Evolutionary conservation across 1,140 invertebrate species (phyloP).

Genomic region (Bombus breviceps): DNA sequence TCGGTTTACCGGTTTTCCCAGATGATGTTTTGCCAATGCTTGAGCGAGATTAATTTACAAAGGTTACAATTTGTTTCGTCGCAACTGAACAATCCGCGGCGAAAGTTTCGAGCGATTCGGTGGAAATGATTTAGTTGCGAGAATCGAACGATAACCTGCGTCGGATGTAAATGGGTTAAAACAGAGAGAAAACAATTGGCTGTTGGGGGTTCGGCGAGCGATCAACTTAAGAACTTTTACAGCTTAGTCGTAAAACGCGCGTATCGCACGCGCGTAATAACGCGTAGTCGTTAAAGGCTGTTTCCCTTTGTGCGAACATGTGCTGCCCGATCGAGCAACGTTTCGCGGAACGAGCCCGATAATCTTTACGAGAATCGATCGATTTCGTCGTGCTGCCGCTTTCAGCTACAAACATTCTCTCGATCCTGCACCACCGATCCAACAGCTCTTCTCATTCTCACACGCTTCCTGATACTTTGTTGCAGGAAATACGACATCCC

Average conservation of each 20-base stretch:
- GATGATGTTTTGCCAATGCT: no score
- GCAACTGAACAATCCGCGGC: not conserved
- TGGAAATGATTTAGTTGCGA: conserved; percentile 8
- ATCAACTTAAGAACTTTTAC: conserved; percentile 54
- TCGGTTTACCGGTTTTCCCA: not conserved
- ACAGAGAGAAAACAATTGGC: conserved; percentile 31
- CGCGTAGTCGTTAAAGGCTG: conserved; percentile 54
- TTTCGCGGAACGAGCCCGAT: conserved; percentile 42
- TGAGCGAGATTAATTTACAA: not conserved
- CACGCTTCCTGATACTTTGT: conserved; percentile 41
- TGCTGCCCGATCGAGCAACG: conserved; percentile 24
- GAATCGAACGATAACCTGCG: not conserved
- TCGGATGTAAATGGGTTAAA: conserved; percentile 27
- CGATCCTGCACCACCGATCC: not conserved
- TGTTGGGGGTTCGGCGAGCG: not conserved
- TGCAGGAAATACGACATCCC: conserved; percentile 95
- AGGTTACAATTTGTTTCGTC: not conserved
- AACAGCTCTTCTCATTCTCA: not conserved
- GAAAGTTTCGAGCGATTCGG: conserved; percentile 23
- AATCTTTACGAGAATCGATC: conserved; percentile 59
- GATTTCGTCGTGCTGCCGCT: not conserved
- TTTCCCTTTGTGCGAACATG: conserved; percentile 51
- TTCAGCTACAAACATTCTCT: not conserved
- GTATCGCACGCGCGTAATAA: conserved; percentile 59
- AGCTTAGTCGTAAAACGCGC: conserved; percentile 54